phyloP scores from a whole-genome alignment of 2,888 invertebrate species.

The Peribatodes rhomboidaria region DNA sequence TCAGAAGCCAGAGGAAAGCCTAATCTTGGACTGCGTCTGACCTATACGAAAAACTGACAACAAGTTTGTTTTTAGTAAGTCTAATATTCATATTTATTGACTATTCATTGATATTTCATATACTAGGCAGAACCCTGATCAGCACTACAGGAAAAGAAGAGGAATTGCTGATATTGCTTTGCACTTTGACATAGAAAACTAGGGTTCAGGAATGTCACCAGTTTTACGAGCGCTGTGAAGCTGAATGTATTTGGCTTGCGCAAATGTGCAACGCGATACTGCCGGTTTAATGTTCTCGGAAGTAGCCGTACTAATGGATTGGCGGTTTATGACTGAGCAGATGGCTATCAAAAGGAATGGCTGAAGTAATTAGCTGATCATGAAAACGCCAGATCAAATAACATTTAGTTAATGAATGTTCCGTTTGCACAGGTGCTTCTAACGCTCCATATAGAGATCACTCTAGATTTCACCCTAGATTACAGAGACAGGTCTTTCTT shows the following conservation, averaged over 20 bases:
- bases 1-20: not conserved
- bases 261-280: slow-evolving; percentile 21
- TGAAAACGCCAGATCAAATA: not conserved
- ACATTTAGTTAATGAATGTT: no score
- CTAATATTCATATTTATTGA: no score
- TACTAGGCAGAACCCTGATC: no score
- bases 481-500: no score
- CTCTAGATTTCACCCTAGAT: no score
- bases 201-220: slow-evolving; percentile 7
- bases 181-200: not conserved
- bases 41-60: not conserved
- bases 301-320: slow-evolving; percentile 27
- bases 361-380: not conserved
- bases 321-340: slow-evolving; percentile 12
- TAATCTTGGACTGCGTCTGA: not conserved
- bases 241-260: slow-evolving; percentile 10
- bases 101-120: no score
- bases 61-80: no score
- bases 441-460: no score
- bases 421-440: no score
- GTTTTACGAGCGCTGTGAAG: slow-evolving; percentile 15
- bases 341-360: not conserved
- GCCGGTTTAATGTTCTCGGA: slow-evolving; percentile 18
- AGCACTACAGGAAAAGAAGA: no score
- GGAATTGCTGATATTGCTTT: not conserved